phyloP scores from a whole-genome alignment of 2,113 vertebrate genomes.

The Noctilio leporinus region DNA sequence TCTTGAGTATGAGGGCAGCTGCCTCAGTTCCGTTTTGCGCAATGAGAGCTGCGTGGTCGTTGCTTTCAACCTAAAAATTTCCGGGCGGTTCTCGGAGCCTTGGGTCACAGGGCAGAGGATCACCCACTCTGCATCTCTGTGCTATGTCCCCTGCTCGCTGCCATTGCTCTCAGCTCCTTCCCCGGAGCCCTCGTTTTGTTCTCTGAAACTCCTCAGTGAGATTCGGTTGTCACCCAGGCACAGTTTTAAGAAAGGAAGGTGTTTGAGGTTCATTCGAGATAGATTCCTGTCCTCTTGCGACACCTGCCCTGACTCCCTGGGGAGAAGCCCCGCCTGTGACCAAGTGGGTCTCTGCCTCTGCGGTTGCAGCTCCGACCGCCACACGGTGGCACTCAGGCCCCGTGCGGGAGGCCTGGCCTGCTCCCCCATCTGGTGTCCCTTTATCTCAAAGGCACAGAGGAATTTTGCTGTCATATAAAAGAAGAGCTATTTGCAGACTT shows the following conservation, averaged over 20 bases:
- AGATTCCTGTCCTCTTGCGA: neutral
- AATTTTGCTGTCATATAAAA: neutral
- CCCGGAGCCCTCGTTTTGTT: neutral
- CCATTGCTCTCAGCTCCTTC: neutral
- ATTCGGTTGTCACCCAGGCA: neutral
- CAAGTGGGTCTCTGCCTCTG: accelerated
- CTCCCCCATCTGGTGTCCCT: neutral
- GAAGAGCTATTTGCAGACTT: neutral
- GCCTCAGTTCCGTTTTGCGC: neutral
- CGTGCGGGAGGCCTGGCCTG: neutral
- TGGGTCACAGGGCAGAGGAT: neutral
- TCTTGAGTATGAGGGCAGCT: neutral
- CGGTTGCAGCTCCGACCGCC: neutral
- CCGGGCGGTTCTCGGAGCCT: neutral
- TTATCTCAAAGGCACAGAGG: neutral
- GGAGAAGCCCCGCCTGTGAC: neutral
- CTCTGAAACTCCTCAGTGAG: neutral
- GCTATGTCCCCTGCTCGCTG: too few relatives aligned
- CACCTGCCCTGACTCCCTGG: neutral
- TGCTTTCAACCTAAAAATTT: neutral
- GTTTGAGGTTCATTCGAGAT: neutral
- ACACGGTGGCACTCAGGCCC: slow-evolving; percentile 73
- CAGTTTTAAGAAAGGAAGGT: too few relatives aligned
- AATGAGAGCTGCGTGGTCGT: neutral
- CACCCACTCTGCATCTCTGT: accelerated